A percentile compares a stretch with the other conserved stretches of the same genome.
Conservation (phyloP, 2,888 invertebrate species). For the Rhagophthalmus giganteus region DNA sequence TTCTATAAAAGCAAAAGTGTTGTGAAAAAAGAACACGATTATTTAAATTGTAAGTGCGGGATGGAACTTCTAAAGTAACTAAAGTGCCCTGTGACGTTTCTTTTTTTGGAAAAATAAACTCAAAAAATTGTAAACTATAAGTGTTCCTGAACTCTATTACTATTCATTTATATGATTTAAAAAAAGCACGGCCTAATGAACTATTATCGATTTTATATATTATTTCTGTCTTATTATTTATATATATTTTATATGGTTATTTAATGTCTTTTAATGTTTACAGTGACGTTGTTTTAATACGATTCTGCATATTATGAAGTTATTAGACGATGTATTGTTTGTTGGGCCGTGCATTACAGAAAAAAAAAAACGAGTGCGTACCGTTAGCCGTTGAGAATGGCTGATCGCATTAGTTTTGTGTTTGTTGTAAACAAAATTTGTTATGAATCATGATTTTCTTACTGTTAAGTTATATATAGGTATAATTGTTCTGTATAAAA, state of each 20-base stretch:
- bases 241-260: slow-evolving; percentile 51
- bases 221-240: slow-evolving; percentile 45
- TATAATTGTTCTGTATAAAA: slow-evolving; percentile 53
- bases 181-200: slow-evolving; percentile 35
- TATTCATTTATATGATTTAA: slow-evolving; percentile 10
- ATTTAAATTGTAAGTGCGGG: slow-evolving; percentile 38
- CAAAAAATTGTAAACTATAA: slow-evolving; percentile 43
- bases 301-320: slow-evolving; percentile 34
- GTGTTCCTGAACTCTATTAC: slow-evolving; percentile 29
- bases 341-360: slow-evolving; percentile 43
- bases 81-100: slow-evolving; percentile 42
- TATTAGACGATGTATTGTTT: slow-evolving; percentile 39
- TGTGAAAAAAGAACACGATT: slow-evolving; percentile 38
- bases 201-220: slow-evolving; percentile 39
- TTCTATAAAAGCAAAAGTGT: slow-evolving; percentile 45
- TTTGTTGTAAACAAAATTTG: slow-evolving; percentile 48
- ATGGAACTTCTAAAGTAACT: slow-evolving; percentile 34
- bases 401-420: slow-evolving; percentile 39
- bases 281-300: slow-evolving; percentile 46
- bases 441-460: slow-evolving; percentile 47
- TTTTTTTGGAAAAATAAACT: slow-evolving; percentile 36
- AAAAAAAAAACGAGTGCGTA: slow-evolving; percentile 22
- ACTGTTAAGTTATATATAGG: slow-evolving; percentile 53
- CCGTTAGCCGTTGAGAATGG: slow-evolving; percentile 36
- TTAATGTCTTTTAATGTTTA: slow-evolving; percentile 47